phyloP scores from a whole-genome alignment of 2,113 vertebrate species.

The Anguilla rostrata region DNA sequence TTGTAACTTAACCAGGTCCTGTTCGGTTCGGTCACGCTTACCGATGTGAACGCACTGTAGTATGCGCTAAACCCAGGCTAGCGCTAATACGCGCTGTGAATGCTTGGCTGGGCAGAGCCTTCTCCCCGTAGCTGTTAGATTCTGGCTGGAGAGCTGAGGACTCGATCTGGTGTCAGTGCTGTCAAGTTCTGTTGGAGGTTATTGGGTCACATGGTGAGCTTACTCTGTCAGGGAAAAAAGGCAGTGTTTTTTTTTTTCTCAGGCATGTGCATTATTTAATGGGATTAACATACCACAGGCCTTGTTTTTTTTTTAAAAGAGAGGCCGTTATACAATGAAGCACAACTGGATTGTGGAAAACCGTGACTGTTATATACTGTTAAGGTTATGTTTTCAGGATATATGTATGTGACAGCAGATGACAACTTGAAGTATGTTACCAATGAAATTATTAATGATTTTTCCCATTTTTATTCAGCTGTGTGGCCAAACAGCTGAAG shows the following conservation, averaged over 20 bases:
- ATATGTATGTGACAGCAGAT: background rate
- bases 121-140: conserved; percentile 33
- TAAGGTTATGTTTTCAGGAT: conserved; percentile 5
- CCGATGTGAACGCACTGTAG: background rate
- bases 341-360: conserved; percentile 34
- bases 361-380: conserved; percentile 23
- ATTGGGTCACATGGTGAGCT: conserved; percentile 39
- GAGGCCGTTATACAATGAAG: conserved; percentile 23
- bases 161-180: conserved; percentile 23
- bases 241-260: background rate
- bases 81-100: background rate
- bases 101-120: background rate
- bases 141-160: conserved; percentile 44
- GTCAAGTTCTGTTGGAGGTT: conserved; percentile 41
- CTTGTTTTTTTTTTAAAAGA: conserved; percentile 21
- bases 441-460: background rate
- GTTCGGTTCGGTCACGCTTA: background rate
- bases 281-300: conserved; percentile 31
- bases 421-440: background rate
- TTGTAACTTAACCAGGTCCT: no score
- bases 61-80: background rate
- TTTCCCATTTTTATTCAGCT: background rate
- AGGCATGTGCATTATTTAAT: conserved; percentile 33
- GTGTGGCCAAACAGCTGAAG: background rate
- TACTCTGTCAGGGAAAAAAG: background rate